phyloP scores from a whole-genome alignment of 2,888 invertebrate species.

The Meliscaeva auricollis region DNA sequence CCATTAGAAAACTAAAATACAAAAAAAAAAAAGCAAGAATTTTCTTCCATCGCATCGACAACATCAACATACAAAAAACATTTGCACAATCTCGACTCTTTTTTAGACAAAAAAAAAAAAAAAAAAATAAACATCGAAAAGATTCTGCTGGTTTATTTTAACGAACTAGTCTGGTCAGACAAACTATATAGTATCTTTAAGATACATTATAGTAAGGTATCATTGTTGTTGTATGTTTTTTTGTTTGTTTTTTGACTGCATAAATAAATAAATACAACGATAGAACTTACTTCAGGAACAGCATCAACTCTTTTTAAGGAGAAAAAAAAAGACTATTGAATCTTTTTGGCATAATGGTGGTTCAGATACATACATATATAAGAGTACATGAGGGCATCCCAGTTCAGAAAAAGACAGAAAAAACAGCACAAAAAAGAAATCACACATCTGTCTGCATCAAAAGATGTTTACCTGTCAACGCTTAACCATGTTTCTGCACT shows the following conservation, averaged over 20 bases:
- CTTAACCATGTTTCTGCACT: conserved; percentile 50
- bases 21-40: conserved; percentile 8
- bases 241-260: background rate
- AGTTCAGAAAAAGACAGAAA: background rate
- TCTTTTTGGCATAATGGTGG: background rate
- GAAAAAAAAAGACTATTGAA: background rate
- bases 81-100: conserved; percentile 45
- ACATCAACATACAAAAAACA: conserved; percentile 38
- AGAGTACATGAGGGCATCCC: conserved; percentile 6
- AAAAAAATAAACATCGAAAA: conserved; percentile 17
- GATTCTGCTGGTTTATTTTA: conserved; percentile 81
- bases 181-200: conserved; percentile 61
- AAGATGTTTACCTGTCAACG: conserved; percentile 75
- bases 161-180: conserved; percentile 81
- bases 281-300: conserved; percentile 45
- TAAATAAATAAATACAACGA: conserved; percentile 61
- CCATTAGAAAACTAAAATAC: conserved; percentile 59
- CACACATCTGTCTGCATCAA: conserved; percentile 77
- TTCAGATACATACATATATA: background rate
- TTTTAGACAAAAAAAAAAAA: background rate
- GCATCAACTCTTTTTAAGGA: conserved; percentile 36
- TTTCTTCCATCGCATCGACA: too few species aligned
- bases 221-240: too few species aligned
- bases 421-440: conserved; percentile 27
- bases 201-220: conserved; percentile 45